Base-by-base conservation (phyloP, 2,797 vertebrate genomes). In the Mionectes olivaceus region DNA sequence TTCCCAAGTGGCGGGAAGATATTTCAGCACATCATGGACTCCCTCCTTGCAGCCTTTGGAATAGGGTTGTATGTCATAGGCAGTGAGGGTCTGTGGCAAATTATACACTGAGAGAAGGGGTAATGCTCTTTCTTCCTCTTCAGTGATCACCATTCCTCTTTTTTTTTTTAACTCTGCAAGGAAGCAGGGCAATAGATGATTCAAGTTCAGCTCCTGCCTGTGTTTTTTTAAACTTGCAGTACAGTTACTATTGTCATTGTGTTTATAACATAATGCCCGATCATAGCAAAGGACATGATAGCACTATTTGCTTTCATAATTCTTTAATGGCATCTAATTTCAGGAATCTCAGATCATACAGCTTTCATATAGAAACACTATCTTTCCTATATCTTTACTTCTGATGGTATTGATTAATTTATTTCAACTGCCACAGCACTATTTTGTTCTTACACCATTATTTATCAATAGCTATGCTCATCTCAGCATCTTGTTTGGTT, bases 391-490 rank as follows among this genome's bases (percentile, higher is more conserved):
- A 87, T 50, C 32, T 83, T 84, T 83, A 80, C 17, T 43, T 95
- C 30, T 83, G 47, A 89, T 61, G 81, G 19, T 47, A 90, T 17
- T 55, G 41, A 90, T 82, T 91, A 22, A 92, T 55, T 93, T 93
- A 59, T 87, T 95, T 95, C 76, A 41, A 96, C 56, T 96, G 95
- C 50, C 78, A 82, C 33, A 93, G 90, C 78, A 78, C 5, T 75
- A n/a, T 74, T 96, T 93, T 87, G 35, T 68, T 43, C 32, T 78
- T 33, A 73, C 37, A 32, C 7, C 14, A 32, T 57, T 80, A 49
- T 56, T 70, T 89, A 70, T 63, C 32, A 44, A 13, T 10, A 83
- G 25, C 35, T 57, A 28, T n/a, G 19, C 13, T 53, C 7, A 37
- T 46, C 50, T 70, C n/a, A 69, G 56, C 44, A 25, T 6, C 35